phyloP scores from a whole-genome alignment of 2,113 vertebrate genomes.

The Drymodes brunneopygia region DNA sequence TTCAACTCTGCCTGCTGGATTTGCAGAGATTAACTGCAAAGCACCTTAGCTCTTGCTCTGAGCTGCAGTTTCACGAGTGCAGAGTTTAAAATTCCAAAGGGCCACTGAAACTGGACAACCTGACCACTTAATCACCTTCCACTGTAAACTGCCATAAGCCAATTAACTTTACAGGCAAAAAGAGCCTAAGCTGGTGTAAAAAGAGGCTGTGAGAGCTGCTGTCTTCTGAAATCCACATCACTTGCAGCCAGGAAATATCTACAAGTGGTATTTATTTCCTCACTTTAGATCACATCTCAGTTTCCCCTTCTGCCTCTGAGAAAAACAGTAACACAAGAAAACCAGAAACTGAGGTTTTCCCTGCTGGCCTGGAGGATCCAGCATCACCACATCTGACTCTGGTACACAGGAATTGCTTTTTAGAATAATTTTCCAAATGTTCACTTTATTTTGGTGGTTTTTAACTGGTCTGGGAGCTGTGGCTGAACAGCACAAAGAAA shows the following conservation, averaged over 20 bases:
- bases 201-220: background rate
- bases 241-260: background rate
- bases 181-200: background rate
- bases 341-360: background rate
- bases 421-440: background rate
- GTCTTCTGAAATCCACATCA: background rate
- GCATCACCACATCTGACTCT: background rate
- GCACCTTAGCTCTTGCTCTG: conserved; percentile 5
- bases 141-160: background rate
- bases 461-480: background rate
- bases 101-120: background rate
- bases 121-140: background rate
- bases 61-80: background rate
- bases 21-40: conserved; percentile 39
- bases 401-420: background rate
- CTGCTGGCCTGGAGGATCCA: background rate
- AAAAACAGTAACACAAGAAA: background rate
- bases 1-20: conserved; percentile 17
- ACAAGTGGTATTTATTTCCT: background rate
- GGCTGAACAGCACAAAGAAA: background rate
- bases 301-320: background rate
- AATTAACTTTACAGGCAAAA: background rate
- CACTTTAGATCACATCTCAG: background rate
- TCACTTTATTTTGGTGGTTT: background rate
- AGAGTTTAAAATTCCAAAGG: background rate